Evolutionary conservation across 35 echinoderm and acorn worm species (phyloP).

Genomic region (Hemicentrotus pulcherrimus): DNA sequence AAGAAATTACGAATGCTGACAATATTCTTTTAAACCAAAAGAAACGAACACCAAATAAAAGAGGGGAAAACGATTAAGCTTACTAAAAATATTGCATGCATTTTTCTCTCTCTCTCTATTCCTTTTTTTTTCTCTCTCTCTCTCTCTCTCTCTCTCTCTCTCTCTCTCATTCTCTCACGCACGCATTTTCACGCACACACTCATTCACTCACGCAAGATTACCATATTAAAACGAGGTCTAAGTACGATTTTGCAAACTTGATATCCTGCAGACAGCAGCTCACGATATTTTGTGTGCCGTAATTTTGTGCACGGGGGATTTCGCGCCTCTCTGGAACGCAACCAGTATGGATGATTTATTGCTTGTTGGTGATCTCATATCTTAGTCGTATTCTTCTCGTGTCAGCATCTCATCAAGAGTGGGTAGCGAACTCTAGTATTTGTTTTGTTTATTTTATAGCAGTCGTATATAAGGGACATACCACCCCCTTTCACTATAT

Average conservation of each 20-base stretch:
- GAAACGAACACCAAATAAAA: too few relatives aligned
- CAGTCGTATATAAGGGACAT: too few relatives aligned
- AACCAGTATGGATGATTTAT: neutral
- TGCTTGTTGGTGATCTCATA: neutral
- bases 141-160: neutral
- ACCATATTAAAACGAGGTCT: neutral
- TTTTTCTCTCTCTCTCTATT: too few relatives aligned
- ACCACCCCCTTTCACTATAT: too few relatives aligned
- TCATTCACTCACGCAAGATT: neutral
- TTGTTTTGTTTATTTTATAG: too few relatives aligned
- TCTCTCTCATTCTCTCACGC: neutral
- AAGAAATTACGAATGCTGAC: too few relatives aligned
- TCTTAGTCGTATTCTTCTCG: neutral
- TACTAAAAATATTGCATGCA: too few relatives aligned
- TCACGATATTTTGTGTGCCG: neutral
- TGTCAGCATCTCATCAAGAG: neutral
- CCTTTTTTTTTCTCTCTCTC: too few relatives aligned
- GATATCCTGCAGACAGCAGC: neutral
- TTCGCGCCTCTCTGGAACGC: neutral
- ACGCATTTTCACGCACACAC: neutral
- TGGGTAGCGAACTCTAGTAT: too few relatives aligned
- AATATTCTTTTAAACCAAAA: too few relatives aligned
- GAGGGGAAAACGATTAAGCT: too few relatives aligned
- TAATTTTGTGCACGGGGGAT: neutral
- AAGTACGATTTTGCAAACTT: neutral